Conservation (phyloP, 2,113 vertebrate species). For the Tricholaema leucomelas region DNA sequence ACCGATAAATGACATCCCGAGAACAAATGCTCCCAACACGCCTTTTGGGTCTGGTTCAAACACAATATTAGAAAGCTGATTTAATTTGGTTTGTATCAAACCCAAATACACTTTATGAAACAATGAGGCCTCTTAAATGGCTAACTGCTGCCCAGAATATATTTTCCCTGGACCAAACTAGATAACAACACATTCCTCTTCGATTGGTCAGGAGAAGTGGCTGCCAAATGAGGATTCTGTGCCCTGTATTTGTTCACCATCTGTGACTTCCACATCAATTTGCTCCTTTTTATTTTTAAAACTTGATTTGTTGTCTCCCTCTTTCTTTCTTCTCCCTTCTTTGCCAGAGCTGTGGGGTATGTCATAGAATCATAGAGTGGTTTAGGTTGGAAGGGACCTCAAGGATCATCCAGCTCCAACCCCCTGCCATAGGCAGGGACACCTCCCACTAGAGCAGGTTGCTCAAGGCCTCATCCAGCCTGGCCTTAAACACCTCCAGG, state of each 20-base stretch:
- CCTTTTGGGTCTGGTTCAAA: slow-evolving; percentile 47
- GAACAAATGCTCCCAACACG: slow-evolving; percentile 25
- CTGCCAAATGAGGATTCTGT: slow-evolving; percentile 43
- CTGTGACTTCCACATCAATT: slow-evolving; percentile 61
- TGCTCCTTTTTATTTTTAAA: slow-evolving; percentile 53
- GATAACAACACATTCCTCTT: slow-evolving; percentile 48
- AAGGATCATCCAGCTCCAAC: too few species aligned
- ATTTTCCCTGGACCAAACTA: slow-evolving; percentile 50
- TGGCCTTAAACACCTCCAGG: too few species aligned
- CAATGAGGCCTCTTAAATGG: slow-evolving; percentile 58
- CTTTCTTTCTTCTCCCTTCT: not conserved
- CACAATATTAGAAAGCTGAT: slow-evolving; percentile 53
- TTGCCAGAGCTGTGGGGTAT: slow-evolving; percentile 9
- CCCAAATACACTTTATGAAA: slow-evolving; percentile 64
- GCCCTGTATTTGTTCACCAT: slow-evolving; percentile 57
- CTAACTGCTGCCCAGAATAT: slow-evolving; percentile 57
- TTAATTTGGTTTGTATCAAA: slow-evolving; percentile 63
- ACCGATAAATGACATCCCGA: slow-evolving; percentile 6
- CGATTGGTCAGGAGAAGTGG: slow-evolving; percentile 47
- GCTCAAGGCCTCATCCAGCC: too few species aligned
- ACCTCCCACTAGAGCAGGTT: too few species aligned
- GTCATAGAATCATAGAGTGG: too few species aligned
- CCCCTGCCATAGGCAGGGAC: too few species aligned
- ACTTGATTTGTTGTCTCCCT: not conserved
- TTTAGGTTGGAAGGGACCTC: too few species aligned